Base-by-base conservation (phyloP, 2,797 vertebrate species). In the Mergus octosetaceus region DNA sequence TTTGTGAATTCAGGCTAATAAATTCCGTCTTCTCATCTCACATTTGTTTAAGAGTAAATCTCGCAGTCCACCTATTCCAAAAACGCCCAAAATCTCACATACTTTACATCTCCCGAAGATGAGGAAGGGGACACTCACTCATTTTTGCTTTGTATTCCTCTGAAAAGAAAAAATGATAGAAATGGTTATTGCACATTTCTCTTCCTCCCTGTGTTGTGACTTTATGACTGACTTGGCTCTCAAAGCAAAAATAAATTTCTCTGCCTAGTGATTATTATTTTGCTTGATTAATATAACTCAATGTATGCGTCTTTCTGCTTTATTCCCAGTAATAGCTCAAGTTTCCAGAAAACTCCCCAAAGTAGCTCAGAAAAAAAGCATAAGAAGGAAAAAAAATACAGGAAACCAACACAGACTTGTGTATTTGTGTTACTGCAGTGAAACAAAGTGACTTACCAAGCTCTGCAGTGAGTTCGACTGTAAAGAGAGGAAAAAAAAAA, bases 101-200 rank as follows among this genome's bases (percentile, higher is more conserved):
- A 7, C 4, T 41, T 30, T 6, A 4, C 25, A 36, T 38, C 41
- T 20, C n/a, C n/a, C 1, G 6, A 24, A 25, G 21, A 38, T 0
- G 30, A 61, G 45, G 64, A 8, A 27, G 51, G 14, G 28, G 70
- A 13, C 22, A 62, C 86, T 89, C 77, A 89, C 86, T 58, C 8
- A 5, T 38, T 62, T 49, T 89, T 5, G 78, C 86, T 41, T 41
- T 75, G 64, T 69, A 70, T 30, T 75, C 70, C 87, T 62, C 87
- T 89, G 78, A 8, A 69, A 75, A 49, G 64, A 49, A 30, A 34
- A 75, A 56, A 21, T 0, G 15, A 58, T 2, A 11, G 11, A n/a
- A 34, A 18, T 0, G 13, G 13, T 61, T 20, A 69, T 9, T 3
- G 36, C 1, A 0, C 8, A 0, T 45, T 51, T 19, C 54, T 43